These are phyloP conservation scores for Odiellus spinosus DNA, from an alignment of 2,888 invertebrate genomes.

Conservation along the genomic window DNA sequence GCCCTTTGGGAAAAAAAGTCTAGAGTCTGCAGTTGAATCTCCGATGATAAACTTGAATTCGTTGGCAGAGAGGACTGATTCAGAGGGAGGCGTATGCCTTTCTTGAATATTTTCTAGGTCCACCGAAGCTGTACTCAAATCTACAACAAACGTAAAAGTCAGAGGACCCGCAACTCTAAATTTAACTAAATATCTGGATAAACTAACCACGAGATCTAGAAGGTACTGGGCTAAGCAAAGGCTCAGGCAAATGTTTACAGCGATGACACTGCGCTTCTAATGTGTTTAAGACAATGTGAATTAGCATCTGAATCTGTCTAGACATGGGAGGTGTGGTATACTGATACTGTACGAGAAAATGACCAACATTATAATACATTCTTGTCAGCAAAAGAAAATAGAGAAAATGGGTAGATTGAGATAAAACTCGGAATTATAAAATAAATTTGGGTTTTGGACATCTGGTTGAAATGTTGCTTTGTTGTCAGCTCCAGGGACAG, in stretches of 20 bases:
- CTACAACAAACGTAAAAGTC: constrained; percentile 20
- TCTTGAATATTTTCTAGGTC: constrained; percentile 33
- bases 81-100: constrained; percentile 18
- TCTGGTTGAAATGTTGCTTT: too few species aligned
- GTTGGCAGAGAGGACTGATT: constrained; percentile 3
- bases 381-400: too few species aligned
- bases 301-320: constrained; percentile 54
- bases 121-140: constrained; percentile 31
- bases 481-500: too few species aligned
- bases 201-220: constrained; percentile 43
- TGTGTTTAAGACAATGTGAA: constrained; percentile 79
- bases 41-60: constrained; percentile 3
- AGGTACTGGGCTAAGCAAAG: constrained; percentile 31
- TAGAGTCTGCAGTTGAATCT: constrained; percentile 5
- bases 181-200: too few species aligned
- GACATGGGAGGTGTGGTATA: constrained; percentile 33
- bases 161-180: too few species aligned
- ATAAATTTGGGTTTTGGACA: too few species aligned
- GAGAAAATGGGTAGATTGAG: too few species aligned
- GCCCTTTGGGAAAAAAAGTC: not conserved
- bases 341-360: constrained; percentile 29
- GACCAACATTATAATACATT: too few species aligned
- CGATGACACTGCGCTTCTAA: constrained; percentile 53
- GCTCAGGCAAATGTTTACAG: constrained; percentile 36
- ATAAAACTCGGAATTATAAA: too few species aligned